Evolutionary conservation across 2,888 invertebrate genomes (phyloP).

Genomic region (Hyalella azteca): DNA sequence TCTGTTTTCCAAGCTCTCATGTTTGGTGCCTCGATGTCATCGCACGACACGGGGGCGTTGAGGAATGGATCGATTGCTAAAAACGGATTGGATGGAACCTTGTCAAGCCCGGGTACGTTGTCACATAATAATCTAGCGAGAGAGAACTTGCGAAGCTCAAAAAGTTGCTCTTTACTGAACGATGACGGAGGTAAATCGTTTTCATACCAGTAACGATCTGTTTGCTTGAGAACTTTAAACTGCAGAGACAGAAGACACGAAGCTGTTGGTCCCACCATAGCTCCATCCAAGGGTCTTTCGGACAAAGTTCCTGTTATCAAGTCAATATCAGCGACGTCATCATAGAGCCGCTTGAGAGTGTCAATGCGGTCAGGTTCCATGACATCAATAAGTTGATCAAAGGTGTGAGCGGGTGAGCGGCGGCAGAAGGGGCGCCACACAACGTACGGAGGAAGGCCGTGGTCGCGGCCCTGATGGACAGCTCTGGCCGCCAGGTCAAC

Average conservation of each 20-base stretch:
- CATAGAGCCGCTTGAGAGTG: constrained; percentile 50
- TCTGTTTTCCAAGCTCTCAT: constrained; percentile 75
- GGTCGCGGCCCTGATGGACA: constrained; percentile 71
- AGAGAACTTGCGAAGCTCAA: constrained; percentile 59
- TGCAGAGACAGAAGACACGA: constrained; percentile 64
- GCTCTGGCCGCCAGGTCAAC: constrained; percentile 59
- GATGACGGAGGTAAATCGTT: constrained; percentile 62
- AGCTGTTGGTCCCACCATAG: constrained; percentile 64
- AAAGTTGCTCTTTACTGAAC: constrained; percentile 61
- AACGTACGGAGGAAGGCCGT: constrained; percentile 78
- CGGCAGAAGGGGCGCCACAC: constrained; percentile 74
- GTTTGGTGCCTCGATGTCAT: constrained; percentile 74
- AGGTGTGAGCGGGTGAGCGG: constrained; percentile 61
- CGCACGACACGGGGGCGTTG: constrained; percentile 76
- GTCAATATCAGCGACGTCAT: constrained; percentile 62
- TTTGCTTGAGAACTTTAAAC: constrained; percentile 63
- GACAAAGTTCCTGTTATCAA: constrained; percentile 64
- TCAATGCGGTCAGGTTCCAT: constrained; percentile 62
- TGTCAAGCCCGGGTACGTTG: constrained; percentile 59
- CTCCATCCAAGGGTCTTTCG: constrained; percentile 63
- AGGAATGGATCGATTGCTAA: constrained; percentile 59
- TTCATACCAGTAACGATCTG: constrained; percentile 65
- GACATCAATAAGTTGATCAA: constrained; percentile 69
- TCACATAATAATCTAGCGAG: constrained; percentile 59
- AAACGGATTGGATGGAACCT: constrained; percentile 58